Evolutionary conservation across 2,888 invertebrate species (phyloP).

Genomic region (Dynastes hyllus): DNA sequence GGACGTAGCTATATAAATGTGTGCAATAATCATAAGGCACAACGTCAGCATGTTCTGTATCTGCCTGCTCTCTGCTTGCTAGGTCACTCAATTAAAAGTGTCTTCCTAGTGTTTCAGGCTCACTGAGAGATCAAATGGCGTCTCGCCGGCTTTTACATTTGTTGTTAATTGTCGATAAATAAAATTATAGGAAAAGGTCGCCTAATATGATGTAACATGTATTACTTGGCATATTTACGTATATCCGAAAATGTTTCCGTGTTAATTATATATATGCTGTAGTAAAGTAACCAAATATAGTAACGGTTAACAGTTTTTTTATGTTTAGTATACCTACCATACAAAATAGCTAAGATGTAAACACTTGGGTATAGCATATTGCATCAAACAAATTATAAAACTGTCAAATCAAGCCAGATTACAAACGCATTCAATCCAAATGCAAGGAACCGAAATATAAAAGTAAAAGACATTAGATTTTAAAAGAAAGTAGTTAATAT

Average conservation of each 20-base stretch:
- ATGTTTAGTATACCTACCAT: background rate
- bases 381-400: too few species aligned
- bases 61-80: conserved; percentile 59
- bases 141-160: conserved; percentile 52
- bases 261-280: conserved; percentile 45
- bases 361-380: background rate
- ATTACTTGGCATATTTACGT: conserved; percentile 48
- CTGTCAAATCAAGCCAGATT: too few species aligned
- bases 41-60: conserved; percentile 58
- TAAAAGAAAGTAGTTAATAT: too few species aligned
- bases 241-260: conserved; percentile 44
- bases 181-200: conserved; percentile 25
- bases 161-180: conserved; percentile 55
- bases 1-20: conserved; percentile 62
- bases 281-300: conserved; percentile 35
- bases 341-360: background rate
- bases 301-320: conserved; percentile 44
- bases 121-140: conserved; percentile 51
- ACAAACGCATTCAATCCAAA: too few species aligned
- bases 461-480: too few species aligned
- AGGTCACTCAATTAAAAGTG: conserved; percentile 66
- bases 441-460: too few species aligned
- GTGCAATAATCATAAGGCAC: conserved; percentile 61
- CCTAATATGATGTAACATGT: conserved; percentile 35
- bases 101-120: conserved; percentile 67